phyloP scores from a whole-genome alignment of 2,113 vertebrate genomes.

The Numenius arquata region DNA sequence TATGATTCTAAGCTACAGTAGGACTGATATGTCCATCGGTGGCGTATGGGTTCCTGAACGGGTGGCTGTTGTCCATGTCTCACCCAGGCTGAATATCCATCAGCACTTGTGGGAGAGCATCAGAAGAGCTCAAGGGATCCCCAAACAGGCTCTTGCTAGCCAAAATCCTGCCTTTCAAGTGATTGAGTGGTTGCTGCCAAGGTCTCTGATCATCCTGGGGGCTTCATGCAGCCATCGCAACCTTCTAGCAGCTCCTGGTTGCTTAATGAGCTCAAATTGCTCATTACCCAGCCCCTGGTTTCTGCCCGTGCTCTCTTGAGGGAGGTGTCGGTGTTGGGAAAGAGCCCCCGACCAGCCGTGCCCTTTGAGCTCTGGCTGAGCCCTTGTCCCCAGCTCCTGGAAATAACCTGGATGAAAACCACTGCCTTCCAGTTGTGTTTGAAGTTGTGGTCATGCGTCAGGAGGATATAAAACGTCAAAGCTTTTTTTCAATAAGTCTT shows the following conservation, averaged over 20 bases:
- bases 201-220: not conserved
- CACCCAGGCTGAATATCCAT: not conserved
- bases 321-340: fast-evolving
- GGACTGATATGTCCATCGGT: not conserved
- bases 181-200: fast-evolving
- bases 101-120: too few relatives aligned
- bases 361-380: not conserved
- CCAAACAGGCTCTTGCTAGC: not conserved
- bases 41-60: fast-evolving
- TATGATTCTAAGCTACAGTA: too few relatives aligned
- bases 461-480: not conserved
- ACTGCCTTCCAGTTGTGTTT: not conserved
- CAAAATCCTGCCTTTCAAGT: not conserved
- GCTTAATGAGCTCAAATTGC: not conserved
- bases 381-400: not conserved
- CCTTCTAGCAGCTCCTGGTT: not conserved
- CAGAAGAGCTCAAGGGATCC: not conserved
- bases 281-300: not conserved
- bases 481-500: not conserved
- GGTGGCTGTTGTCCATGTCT: not conserved
- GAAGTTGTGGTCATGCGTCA: not conserved
- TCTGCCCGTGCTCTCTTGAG: not conserved
- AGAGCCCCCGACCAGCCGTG: not conserved
- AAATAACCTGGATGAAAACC: not conserved
- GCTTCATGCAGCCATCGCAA: not conserved